These are phyloP conservation scores for Emmelina monodactyla DNA, from an alignment of 2,888 invertebrate genomes.

Conservation along the genomic window DNA sequence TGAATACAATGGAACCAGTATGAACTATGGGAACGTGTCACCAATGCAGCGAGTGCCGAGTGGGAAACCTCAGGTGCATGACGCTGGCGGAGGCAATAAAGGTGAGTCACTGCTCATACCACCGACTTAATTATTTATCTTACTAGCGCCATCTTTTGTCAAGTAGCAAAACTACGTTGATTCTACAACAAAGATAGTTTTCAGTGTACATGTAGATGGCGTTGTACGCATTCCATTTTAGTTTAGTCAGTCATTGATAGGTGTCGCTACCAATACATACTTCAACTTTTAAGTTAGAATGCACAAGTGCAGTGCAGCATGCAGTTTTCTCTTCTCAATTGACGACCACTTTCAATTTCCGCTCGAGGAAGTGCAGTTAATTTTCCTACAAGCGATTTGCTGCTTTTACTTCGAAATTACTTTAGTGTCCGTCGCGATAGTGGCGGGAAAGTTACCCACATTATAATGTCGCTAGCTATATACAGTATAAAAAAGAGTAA, in stretches of 20 bases:
- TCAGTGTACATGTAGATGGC: neutral
- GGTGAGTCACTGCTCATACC: constrained; percentile 36
- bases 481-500: too few species aligned
- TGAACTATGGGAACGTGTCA: constrained; percentile 58
- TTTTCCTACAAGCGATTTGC: constrained; percentile 52
- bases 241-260: constrained; percentile 20
- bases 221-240: neutral
- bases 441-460: too few species aligned
- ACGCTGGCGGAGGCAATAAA: constrained; percentile 61
- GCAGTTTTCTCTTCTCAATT: constrained; percentile 48
- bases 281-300: neutral
- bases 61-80: constrained; percentile 59
- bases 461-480: too few species aligned
- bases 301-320: constrained; percentile 11
- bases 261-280: constrained; percentile 22
- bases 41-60: constrained; percentile 63
- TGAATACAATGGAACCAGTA: constrained; percentile 56
- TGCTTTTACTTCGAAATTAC: constrained; percentile 43
- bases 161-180: constrained; percentile 17
- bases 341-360: constrained; percentile 59
- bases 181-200: neutral
- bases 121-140: constrained; percentile 10
- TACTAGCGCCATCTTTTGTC: constrained; percentile 25
- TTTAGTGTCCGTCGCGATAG: constrained; percentile 6
- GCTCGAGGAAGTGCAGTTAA: constrained; percentile 51